Evolutionary conservation across 2,113 vertebrate species (phyloP).

Genomic region (Herpailurus yagouaroundi): DNA sequence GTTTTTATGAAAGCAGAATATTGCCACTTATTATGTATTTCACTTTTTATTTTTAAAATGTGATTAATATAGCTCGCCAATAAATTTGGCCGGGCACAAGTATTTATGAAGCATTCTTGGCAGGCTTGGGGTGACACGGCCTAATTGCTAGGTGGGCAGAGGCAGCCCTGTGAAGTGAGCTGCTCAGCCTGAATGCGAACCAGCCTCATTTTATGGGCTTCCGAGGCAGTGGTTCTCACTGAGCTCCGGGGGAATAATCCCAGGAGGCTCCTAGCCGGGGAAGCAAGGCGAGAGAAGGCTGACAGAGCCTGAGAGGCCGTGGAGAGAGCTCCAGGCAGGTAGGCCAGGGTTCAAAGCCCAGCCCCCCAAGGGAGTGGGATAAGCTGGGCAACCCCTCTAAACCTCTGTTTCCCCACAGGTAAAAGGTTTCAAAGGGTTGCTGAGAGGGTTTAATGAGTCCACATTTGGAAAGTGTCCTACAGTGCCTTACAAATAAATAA

Average conservation of each 20-base stretch:
- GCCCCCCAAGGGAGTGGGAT: not conserved
- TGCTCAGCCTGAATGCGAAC: not conserved
- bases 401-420: not conserved
- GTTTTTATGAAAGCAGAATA: constrained; percentile 51
- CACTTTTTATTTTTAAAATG: constrained; percentile 51
- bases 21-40: constrained; percentile 57
- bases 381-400: too few species aligned
- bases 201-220: not conserved
- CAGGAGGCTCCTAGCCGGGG: not conserved
- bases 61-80: constrained; percentile 10
- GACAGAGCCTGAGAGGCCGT: fast-evolving
- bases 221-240: not conserved
- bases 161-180: not conserved
- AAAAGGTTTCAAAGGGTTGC: not conserved
- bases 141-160: not conserved
- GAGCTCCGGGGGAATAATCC: not conserved
- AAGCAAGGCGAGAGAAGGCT: not conserved
- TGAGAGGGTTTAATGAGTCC: not conserved
- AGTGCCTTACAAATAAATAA: not conserved
- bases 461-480: not conserved
- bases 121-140: not conserved
- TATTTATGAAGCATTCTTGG: not conserved
- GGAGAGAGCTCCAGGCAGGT: not conserved
- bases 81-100: not conserved
- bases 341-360: not conserved